A percentile compares a stretch with the other conserved stretches of the same genome.
phyloP scores from a whole-genome alignment of 1,140 invertebrate genomes.

The Antheraea pernyi region DNA sequence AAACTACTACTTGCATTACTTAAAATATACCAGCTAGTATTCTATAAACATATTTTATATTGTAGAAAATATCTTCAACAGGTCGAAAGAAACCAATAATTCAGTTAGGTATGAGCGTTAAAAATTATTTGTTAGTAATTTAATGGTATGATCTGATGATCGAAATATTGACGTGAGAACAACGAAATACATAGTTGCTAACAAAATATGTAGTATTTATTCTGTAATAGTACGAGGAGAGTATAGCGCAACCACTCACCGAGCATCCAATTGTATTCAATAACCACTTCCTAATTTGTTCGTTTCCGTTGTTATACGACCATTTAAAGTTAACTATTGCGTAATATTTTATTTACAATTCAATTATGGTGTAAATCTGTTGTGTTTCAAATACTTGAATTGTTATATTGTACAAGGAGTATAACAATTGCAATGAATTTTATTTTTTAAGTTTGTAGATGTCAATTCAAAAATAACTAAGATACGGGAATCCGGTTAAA shows the following conservation, averaged over 20 bases:
- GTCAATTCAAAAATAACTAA: neutral
- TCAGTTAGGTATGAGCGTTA: too few relatives aligned
- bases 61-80: too few relatives aligned
- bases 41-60: too few relatives aligned
- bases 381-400: neutral
- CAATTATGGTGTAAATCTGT: constrained; percentile 1
- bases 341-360: constrained; percentile 13
- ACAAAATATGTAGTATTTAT: neutral
- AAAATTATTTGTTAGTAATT: neutral
- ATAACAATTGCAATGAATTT: too few relatives aligned
- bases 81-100: too few relatives aligned
- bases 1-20: too few relatives aligned
- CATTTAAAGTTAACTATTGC: constrained; percentile 10
- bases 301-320: constrained; percentile 54
- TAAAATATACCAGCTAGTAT: too few relatives aligned
- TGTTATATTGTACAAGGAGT: neutral
- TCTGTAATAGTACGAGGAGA: neutral
- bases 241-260: constrained; percentile 12
- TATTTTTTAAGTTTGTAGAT: neutral
- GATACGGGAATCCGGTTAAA: too few relatives aligned
- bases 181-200: neutral
- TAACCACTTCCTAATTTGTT: constrained; percentile 75
- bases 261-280: constrained; percentile 65
- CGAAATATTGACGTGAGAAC: neutral
- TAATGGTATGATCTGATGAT: neutral